A percentile compares a stretch with the other conserved stretches of the same genome.
These are phyloP conservation scores for Cephalopachus bancanus DNA, from an alignment of 2,797 vertebrate species.

Conservation along the genomic window DNA sequence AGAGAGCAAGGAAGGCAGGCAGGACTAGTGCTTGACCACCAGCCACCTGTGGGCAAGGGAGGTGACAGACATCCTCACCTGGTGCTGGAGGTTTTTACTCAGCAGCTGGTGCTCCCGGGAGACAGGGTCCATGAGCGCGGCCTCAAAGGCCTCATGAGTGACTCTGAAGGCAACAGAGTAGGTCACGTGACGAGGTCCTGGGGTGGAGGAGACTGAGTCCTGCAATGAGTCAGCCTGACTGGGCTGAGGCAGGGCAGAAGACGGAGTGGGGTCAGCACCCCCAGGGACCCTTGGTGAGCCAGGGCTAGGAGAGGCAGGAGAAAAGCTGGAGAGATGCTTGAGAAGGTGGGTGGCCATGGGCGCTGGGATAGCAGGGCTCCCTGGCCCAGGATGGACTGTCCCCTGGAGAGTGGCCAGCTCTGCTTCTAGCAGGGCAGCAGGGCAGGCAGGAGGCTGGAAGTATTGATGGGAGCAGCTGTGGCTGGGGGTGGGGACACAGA, in stretches of 20 bases:
- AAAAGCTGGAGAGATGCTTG: neutral
- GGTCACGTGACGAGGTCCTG: neutral
- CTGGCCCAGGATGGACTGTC: neutral
- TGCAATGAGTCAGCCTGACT: neutral
- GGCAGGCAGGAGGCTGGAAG: neutral
- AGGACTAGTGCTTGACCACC: neutral
- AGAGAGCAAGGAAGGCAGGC: neutral
- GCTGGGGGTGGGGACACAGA: neutral
- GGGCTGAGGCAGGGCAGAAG: neutral
- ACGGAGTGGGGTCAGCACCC: neutral
- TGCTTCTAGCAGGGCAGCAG: neutral
- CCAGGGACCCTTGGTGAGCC: neutral
- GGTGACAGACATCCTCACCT: neutral
- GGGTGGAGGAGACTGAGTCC: neutral
- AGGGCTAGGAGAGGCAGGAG: neutral
- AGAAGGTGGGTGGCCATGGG: neutral
- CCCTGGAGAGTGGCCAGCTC: neutral
- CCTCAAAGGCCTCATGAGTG: neutral
- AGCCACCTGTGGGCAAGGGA: neutral
- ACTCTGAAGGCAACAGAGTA: constrained; percentile 54
- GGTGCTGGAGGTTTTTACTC: neutral
- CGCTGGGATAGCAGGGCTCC: neutral
- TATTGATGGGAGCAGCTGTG: neutral
- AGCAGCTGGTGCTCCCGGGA: neutral
- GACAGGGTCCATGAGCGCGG: neutral